A percentile compares a stretch with the other conserved stretches of the same genome.
Evolutionary conservation across 2,113 vertebrate species (phyloP).

Genomic region (Podiceps cristatus): DNA sequence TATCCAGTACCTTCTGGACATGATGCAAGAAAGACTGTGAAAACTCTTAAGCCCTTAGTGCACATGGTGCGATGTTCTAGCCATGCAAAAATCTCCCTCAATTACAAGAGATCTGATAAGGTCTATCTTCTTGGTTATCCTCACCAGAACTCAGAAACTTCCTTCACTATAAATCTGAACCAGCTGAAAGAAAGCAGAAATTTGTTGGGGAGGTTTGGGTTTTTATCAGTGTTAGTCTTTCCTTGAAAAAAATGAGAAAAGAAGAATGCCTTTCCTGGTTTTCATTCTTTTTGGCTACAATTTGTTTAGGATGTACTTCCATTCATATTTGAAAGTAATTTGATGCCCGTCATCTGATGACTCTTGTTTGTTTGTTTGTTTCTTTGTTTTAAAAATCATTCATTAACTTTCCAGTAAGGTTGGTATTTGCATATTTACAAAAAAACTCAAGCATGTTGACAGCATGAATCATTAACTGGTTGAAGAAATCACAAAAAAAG

Average conservation of each 20-base stretch:
- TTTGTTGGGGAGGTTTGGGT: not conserved
- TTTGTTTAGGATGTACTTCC: not conserved
- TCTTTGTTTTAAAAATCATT: not conserved
- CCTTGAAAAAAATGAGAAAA: not conserved
- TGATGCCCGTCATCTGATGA: not conserved
- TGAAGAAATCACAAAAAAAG: not conserved
- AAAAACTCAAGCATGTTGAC: not conserved
- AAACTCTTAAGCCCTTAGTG: not conserved
- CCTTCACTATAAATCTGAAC: not conserved
- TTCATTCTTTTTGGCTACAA: not conserved
- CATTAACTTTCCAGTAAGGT: not conserved
- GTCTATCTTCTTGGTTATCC: not conserved
- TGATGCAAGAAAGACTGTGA: not conserved
- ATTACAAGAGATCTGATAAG: too few relatives aligned
- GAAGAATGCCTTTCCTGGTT: not conserved
- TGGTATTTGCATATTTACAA: not conserved
- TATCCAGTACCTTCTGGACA: not conserved
- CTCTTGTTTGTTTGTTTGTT: too few relatives aligned
- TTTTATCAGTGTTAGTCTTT: not conserved
- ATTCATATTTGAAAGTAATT: not conserved
- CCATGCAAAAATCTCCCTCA: too few relatives aligned
- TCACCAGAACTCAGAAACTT: not conserved
- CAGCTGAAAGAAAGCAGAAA: not conserved
- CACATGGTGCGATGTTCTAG: too few relatives aligned
- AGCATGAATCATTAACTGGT: not conserved